Percentiles rank a stretch among this genome's conserved stretches.
These are phyloP conservation scores for Tinea pellionella DNA, from an alignment of 2,888 invertebrate species.

Conservation along the genomic window DNA sequence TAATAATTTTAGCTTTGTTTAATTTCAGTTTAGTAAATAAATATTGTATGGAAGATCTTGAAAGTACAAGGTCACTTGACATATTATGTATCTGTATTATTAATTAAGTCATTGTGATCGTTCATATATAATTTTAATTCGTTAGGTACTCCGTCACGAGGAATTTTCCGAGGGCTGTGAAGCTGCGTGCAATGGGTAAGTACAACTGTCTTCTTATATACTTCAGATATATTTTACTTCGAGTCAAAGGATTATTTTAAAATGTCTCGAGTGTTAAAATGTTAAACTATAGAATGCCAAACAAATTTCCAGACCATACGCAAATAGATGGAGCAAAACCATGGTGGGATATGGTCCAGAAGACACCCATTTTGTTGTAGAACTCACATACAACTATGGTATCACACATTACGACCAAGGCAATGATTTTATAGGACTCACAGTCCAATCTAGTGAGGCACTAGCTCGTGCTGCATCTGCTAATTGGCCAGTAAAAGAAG, in stretches of 20 bases:
- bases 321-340: conserved; percentile 98
- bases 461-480: conserved; percentile 77
- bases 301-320: conserved; percentile 83
- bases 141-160: conserved; percentile 91
- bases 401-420: conserved; percentile 87
- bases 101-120: no score
- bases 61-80: conserved; percentile 16
- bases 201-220: neutral
- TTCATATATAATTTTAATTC: neutral
- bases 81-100: neutral
- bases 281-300: neutral
- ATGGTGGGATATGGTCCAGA: conserved; percentile 99
- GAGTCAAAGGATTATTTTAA: no score
- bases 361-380: conserved; percentile 93
- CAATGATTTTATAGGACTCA: conserved; percentile 91
- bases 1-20: no score
- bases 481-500: conserved; percentile 79
- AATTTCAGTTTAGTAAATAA: no score
- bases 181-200: conserved; percentile 96
- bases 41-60: no score
- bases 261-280: no score
- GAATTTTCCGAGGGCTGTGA: conserved; percentile 98
- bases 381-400: conserved; percentile 97
- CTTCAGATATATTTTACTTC: no score
- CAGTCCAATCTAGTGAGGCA: conserved; percentile 82